Base-by-base conservation (phyloP, 64 coral and sea anemone genomes). In the Acropora yongei region DNA sequence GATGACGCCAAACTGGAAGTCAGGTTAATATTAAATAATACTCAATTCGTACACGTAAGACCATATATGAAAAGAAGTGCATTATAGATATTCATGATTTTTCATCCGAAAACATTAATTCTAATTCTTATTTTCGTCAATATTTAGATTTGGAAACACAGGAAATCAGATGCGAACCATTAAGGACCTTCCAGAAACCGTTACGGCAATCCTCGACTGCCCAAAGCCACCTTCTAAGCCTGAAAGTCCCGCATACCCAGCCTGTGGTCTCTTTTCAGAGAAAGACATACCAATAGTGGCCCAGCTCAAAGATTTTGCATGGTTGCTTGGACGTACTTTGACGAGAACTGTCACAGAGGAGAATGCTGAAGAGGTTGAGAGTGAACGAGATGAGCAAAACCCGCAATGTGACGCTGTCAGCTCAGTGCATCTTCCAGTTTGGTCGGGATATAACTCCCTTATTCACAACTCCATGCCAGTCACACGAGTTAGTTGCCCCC, bases 381-480 rank as follows among this genome's bases (percentile, higher is more conserved):
- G 74, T 49, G 80, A 57, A 44, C 41, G 49, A 53, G 72, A 41
- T 76, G 60, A 82, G 10, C n/a, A 76, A 67, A 61, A 57, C 48
- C 42, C 7, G 57, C 76, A 78, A 71, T 7, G 19, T 71, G 67
- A 71, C 67, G 67, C 67, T 71, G 67, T 71, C 67, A 71, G 67
- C 67, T 71, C 67, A 71, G 67, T 71, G 30, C 67, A 71, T 71
- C 67, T 93, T 69, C 91, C 91, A 12, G 17, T 82, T 42, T 93
- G 91, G 82, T 93, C 91, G 60, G 83, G 72, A 9, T 93, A 93
- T 78, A 47, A 88, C 47, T 93, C 76, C 42, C 51, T 93, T 11
- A 19, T 93, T 14, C 14, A 47, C 61, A 78, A 93, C 42, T 43
- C 71, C 30, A 50, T 88, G 76, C 86, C 71, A 61, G 72, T 87